A percentile compares a stretch with the other conserved stretches of the same genome.
phyloP scores from a whole-genome alignment of 2,113 vertebrate species.

The Amazona vittata region DNA sequence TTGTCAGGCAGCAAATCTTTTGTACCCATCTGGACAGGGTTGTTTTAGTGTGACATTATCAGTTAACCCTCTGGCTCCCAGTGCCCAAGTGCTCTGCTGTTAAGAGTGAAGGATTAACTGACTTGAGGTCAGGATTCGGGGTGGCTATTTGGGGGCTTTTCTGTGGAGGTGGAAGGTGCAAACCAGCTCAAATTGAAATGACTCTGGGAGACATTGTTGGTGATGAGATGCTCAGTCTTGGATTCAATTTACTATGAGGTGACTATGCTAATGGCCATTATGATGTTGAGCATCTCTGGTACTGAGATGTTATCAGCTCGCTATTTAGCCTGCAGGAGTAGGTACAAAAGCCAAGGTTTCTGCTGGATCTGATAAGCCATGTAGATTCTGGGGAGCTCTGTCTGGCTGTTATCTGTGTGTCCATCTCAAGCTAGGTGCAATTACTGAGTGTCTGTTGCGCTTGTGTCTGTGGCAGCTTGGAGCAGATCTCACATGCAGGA shows the following conservation, averaged over 20 bases:
- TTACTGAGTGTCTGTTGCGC: background rate
- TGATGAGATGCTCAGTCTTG: background rate
- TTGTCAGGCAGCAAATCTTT: constrained; percentile 54
- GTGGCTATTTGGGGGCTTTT: background rate
- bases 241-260: background rate
- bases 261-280: background rate
- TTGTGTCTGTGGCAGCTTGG: background rate
- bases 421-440: background rate
- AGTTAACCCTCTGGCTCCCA: constrained; percentile 45
- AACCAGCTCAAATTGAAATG: background rate
- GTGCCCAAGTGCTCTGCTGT: background rate
- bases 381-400: background rate
- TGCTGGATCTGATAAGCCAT: background rate
- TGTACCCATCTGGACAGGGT: constrained; percentile 11
- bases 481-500: background rate
- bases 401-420: background rate
- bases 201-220: background rate
- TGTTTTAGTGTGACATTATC: background rate
- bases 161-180: background rate
- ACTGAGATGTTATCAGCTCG: background rate
- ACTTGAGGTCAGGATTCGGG: background rate
- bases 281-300: background rate
- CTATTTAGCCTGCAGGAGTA: background rate
- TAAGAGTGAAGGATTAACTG: background rate
- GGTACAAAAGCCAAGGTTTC: background rate